A percentile compares a stretch with the other conserved stretches of the same genome.
These are phyloP conservation scores for Sturnira hondurensis DNA, from an alignment of 2,113 vertebrate species.

Conservation along the genomic window DNA sequence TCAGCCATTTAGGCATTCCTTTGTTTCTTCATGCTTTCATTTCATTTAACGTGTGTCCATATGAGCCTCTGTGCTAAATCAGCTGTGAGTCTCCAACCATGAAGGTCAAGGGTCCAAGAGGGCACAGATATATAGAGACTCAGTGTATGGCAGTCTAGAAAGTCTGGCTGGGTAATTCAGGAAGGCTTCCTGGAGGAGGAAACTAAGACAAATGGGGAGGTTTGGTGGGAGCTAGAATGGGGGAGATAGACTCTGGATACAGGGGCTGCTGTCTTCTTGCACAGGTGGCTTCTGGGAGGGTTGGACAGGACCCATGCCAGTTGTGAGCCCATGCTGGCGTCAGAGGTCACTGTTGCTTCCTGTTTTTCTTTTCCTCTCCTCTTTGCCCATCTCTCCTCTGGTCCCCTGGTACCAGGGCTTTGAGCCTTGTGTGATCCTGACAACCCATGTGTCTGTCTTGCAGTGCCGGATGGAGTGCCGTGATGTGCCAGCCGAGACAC, in stretches of 20 bases:
- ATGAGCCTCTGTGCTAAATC: background rate
- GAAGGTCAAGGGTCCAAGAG: background rate
- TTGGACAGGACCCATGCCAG: background rate
- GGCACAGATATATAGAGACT: background rate
- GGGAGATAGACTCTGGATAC: background rate
- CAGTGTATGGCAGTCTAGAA: background rate
- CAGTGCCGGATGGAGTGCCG: constrained; percentile 94
- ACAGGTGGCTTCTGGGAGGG: background rate
- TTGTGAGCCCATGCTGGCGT: background rate
- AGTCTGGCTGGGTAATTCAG: background rate
- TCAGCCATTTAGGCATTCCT: background rate
- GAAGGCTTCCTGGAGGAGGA: constrained; percentile 30
- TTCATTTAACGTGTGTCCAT: background rate
- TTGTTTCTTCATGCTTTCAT: background rate
- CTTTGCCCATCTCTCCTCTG: background rate
- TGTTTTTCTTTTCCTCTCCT: too few species aligned
- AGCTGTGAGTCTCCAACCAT: background rate
- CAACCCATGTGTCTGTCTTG: constrained; percentile 33
- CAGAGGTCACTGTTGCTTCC: background rate
- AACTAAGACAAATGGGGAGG: background rate
- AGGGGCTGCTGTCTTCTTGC: background rate
- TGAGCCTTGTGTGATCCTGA: background rate
- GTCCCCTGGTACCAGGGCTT: background rate
- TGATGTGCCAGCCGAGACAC: constrained; percentile 88
- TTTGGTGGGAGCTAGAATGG: background rate